Percentiles rank a stretch among this genome's conserved stretches.
Conservation (phyloP, 1,140 invertebrate species). For the Steinernema feltiae region DNA sequence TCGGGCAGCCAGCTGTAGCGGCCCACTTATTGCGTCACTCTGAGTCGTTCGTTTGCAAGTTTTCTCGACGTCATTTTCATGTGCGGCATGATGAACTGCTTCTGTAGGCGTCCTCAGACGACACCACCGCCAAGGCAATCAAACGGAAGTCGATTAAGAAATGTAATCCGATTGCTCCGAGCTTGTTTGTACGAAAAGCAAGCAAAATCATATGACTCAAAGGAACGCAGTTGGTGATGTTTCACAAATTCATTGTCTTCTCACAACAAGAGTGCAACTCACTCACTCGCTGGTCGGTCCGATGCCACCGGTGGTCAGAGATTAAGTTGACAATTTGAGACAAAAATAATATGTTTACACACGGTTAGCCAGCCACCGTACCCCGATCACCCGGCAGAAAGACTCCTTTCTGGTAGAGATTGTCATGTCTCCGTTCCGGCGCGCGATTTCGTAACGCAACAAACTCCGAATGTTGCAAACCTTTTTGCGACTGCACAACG, state of each 20-base stretch:
- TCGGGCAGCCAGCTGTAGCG: background rate
- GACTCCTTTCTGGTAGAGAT: too few relatives aligned
- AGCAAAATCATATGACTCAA: constrained; percentile 8
- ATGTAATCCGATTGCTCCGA: background rate
- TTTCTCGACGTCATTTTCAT: background rate
- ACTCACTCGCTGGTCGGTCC: too few relatives aligned
- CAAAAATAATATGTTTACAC: constrained; percentile 3
- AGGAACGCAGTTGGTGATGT: background rate
- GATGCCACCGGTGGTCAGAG: background rate
- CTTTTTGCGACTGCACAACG: background rate
- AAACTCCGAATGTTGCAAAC: background rate
- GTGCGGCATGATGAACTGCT: background rate
- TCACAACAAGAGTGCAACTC: background rate
- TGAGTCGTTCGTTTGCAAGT: background rate
- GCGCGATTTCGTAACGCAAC: background rate
- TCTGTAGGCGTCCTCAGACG: background rate
- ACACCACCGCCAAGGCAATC: background rate
- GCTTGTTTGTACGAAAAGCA: background rate
- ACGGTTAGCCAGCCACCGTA: background rate
- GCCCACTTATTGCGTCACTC: constrained; percentile 9
- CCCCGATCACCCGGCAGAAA: background rate
- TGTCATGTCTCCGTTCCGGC: too few relatives aligned
- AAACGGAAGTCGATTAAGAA: background rate
- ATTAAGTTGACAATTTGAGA: background rate
- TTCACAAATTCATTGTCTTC: background rate